These are phyloP conservation scores for Shinisaurus crocodilurus DNA, from an alignment of 2,113 vertebrate species.

Conservation along the genomic window DNA sequence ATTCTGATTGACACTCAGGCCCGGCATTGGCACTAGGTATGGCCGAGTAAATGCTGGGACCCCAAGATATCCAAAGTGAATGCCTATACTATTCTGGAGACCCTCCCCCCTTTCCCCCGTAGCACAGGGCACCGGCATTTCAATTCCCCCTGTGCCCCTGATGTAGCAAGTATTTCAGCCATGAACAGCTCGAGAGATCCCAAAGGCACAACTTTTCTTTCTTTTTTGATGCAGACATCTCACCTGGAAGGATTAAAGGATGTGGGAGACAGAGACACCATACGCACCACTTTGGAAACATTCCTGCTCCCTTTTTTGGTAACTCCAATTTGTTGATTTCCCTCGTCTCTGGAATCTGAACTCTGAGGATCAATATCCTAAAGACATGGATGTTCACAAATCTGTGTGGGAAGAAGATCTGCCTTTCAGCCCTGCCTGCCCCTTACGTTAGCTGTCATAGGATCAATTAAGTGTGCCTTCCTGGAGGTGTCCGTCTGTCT, in stretches of 20 bases:
- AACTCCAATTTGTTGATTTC: constrained; percentile 28
- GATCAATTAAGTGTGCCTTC: not conserved
- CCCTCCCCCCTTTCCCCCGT: too few relatives aligned
- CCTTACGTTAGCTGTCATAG: not conserved
- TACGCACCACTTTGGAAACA: constrained; percentile 19
- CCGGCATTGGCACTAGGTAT: too few relatives aligned
- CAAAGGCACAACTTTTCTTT: constrained; percentile 42
- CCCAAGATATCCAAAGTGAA: too few relatives aligned
- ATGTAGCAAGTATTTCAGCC: not conserved
- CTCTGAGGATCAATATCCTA: not conserved
- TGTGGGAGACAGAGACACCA: constrained; percentile 51
- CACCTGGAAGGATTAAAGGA: constrained; percentile 2
- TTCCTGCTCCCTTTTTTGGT: constrained; percentile 40
- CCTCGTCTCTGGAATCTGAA: not conserved
- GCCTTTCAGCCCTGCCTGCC: not conserved
- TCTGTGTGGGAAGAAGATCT: not conserved
- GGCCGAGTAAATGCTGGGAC: too few relatives aligned
- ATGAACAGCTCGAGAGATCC: not conserved
- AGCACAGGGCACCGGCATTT: too few relatives aligned
- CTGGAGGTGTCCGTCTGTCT: not conserved
- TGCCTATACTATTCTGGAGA: too few relatives aligned
- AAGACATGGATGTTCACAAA: not conserved
- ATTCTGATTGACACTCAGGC: too few relatives aligned
- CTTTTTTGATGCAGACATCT: constrained; percentile 35
- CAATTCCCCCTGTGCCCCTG: too few relatives aligned